Evolutionary conservation across 1,140 invertebrate genomes (phyloP).

Genomic region (Thalassaphorura encarpata): DNA sequence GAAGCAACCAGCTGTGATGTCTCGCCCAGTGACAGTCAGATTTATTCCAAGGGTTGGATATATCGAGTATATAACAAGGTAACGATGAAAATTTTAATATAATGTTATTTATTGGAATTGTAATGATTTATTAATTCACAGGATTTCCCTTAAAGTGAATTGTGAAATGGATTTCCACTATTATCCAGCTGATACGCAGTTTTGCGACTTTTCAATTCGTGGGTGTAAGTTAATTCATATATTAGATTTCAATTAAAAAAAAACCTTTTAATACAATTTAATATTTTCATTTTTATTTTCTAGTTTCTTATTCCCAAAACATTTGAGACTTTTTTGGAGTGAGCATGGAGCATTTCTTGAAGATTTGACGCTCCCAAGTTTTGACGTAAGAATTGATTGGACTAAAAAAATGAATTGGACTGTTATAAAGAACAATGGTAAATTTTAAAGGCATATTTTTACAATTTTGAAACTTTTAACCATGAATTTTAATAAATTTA

Average conservation of each 20-base stretch:
- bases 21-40: slow-evolving; percentile 11
- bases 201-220: not conserved
- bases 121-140: no score
- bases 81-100: not conserved
- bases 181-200: slow-evolving; percentile 6
- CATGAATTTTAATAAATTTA: no score
- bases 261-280: not conserved
- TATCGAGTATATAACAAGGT: slow-evolving; percentile 9
- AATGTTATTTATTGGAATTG: not conserved
- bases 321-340: not conserved
- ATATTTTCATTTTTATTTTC: slow-evolving; percentile 11
- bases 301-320: not conserved
- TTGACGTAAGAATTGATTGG: not conserved
- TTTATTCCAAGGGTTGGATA: slow-evolving; percentile 8
- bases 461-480: no score
- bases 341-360: slow-evolving; percentile 4
- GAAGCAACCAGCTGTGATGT: slow-evolving; percentile 9
- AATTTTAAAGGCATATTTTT: no score
- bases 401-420: not conserved
- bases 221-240: not conserved
- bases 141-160: not conserved
- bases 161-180: slow-evolving; percentile 7
- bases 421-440: no score
- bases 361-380: not conserved
- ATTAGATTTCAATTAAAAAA: no score